Conservation (phyloP, 2,888 invertebrate species). For the Chelonus formosanus region DNA sequence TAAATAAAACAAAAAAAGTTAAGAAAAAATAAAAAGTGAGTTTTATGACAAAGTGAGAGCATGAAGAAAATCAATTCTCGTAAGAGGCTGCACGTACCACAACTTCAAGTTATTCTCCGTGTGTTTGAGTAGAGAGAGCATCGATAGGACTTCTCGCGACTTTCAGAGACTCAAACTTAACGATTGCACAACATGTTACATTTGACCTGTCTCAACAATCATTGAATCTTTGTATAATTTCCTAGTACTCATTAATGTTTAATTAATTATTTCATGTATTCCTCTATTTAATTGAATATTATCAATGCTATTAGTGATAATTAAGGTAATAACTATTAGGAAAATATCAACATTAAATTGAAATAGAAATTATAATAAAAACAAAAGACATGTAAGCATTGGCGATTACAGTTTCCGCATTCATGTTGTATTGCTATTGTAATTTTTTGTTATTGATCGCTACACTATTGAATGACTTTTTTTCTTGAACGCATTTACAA, state of each 20-base stretch:
- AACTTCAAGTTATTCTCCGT: slow-evolving; percentile 37
- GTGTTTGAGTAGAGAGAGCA: slow-evolving; percentile 37
- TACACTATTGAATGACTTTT: not conserved
- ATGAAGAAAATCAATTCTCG: slow-evolving; percentile 13
- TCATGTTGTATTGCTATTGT: too few species aligned
- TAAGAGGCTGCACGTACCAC: slow-evolving; percentile 23
- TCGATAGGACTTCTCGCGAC: slow-evolving; percentile 39
- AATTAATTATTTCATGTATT: too few species aligned
- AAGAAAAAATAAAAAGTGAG: slow-evolving; percentile 4
- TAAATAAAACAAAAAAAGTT: too few species aligned
- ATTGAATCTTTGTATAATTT: slow-evolving; percentile 1
- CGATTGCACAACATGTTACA: slow-evolving; percentile 47
- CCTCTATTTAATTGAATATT: too few species aligned
- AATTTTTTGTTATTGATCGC: too few species aligned
- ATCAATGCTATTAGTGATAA: too few species aligned
- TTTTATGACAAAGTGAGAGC: slow-evolving; percentile 8
- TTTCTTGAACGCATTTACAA: not conserved
- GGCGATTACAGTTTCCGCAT: too few species aligned
- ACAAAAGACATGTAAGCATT: too few species aligned
- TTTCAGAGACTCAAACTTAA: slow-evolving; percentile 45
- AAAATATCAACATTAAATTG: too few species aligned
- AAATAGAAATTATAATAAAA: too few species aligned
- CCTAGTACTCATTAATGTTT: not conserved
- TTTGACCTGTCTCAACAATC: slow-evolving; percentile 18
- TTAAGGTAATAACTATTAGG: too few species aligned